A percentile compares a stretch with the other conserved stretches of the same genome.
Evolutionary conservation across 2,113 vertebrate species (phyloP).

Genomic region (Raphicerus campestris): DNA sequence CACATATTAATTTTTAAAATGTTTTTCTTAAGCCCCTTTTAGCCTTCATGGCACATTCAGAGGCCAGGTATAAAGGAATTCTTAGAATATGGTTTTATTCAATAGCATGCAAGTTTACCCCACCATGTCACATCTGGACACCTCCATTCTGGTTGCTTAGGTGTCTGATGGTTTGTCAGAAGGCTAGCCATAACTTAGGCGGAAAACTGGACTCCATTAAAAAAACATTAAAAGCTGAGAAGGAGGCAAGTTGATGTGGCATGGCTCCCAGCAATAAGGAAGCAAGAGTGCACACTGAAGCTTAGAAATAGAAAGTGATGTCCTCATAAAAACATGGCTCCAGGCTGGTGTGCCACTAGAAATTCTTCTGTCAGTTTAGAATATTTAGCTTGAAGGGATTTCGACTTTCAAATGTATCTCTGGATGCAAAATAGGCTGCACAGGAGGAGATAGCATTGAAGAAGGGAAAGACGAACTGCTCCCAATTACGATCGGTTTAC

Average conservation of each 20-base stretch:
- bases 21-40: slow-evolving; percentile 41
- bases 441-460: slow-evolving; percentile 75
- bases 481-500: slow-evolving; percentile 71
- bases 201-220: slow-evolving; percentile 81
- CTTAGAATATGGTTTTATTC: background rate
- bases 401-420: slow-evolving; percentile 86
- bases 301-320: slow-evolving; percentile 90
- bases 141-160: slow-evolving; percentile 61
- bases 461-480: slow-evolving; percentile 67
- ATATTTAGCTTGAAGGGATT: slow-evolving; percentile 86
- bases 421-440: slow-evolving; percentile 87
- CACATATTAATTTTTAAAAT: slow-evolving; percentile 48
- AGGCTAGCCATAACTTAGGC: slow-evolving; percentile 78
- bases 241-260: slow-evolving; percentile 84
- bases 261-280: slow-evolving; percentile 81
- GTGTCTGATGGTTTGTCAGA: slow-evolving; percentile 78
- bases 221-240: slow-evolving; percentile 82
- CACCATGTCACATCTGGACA: background rate
- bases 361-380: slow-evolving; percentile 89
- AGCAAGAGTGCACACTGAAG: slow-evolving; percentile 83
- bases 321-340: slow-evolving; percentile 89
- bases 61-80: slow-evolving; percentile 24
- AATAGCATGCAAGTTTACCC: background rate
- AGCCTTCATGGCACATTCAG: slow-evolving; percentile 10
- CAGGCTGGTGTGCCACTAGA: slow-evolving; percentile 85